Base-by-base conservation (phyloP, 1,140 invertebrate species). In the Nautilus pompilius region DNA sequence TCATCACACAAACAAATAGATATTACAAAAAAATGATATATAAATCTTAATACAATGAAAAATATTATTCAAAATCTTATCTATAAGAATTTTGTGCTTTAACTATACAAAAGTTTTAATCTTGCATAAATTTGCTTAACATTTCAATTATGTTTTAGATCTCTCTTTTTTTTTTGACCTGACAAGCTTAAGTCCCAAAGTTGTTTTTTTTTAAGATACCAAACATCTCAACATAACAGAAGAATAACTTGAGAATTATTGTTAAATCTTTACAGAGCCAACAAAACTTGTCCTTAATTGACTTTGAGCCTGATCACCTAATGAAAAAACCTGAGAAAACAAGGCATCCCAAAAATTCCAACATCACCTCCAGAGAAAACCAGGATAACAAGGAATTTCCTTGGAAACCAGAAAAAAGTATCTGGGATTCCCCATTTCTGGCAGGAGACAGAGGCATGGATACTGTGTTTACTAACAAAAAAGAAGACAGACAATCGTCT, bases 241-340 rank as follows among this genome's bases (percentile, higher is more conserved):
- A 63, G 65, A 68, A 17, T 49, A 36, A 8, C 15, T 36, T 22
- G 17, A 0, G 10, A 6, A 10, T 22, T 22, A 22, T 20, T 30
- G 33, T 28, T 36, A 20, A 24, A 10, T 15, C 22, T 62, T 62
- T 28, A 0, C 87, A 87, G 71, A 91, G 90, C 30, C 90, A 92
- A 76, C 85, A 90, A 68, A 89, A 91, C 81, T 77, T 91, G 1
- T 87, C 84, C 66, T 74, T 87, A 45, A 80, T 85, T 33, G 80
- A 67, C 26, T 51, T 68, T 8, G 66, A 68, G 29, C 26, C 58
- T 56, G 62, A 64, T 20, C 59, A 64, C 22, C 57, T 68, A 3
- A 58, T 26, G 41, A 68, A 68, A 51, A 54, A 58, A 22, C 53
- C 45, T 6, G 49, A 53, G 29, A 53, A 26, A 54, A 30, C 20